Percentiles rank a stretch among this genome's conserved stretches.
Conservation (phyloP, 2,797 vertebrate genomes). For the Acanthis flammea region DNA sequence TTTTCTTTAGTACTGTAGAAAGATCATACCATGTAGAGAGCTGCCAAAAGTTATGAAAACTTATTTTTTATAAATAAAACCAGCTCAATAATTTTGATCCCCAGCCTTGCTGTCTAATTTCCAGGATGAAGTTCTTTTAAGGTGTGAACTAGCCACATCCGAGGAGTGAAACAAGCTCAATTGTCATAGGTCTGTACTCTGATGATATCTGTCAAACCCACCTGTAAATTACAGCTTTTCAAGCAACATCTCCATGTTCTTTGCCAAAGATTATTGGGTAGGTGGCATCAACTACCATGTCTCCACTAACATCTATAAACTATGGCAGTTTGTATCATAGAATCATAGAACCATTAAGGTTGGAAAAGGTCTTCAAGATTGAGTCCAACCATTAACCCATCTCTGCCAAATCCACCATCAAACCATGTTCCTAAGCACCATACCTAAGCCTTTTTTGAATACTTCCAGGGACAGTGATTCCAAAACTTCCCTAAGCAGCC, state of each 20-base stretch:
- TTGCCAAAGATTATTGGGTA: neutral
- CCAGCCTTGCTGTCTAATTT: neutral
- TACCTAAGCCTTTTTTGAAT: neutral
- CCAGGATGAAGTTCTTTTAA: neutral
- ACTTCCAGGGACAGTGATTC: neutral
- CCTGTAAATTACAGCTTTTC: neutral
- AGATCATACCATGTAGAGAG: neutral
- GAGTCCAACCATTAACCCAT: neutral
- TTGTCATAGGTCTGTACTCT: neutral
- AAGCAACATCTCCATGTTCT: neutral
- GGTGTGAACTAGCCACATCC: neutral
- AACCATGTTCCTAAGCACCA: neutral
- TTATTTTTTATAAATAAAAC: neutral
- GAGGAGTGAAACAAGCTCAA: neutral
- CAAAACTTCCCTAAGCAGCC: neutral
- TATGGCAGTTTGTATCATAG: neutral
- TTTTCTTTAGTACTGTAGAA: neutral
- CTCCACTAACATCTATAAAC: neutral
- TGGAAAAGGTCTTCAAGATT: neutral
- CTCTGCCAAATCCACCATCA: neutral
- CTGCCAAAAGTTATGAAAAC: neutral
- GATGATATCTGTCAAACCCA: neutral
- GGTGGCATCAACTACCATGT: neutral
- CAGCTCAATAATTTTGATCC: neutral
- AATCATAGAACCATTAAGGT: neutral